A percentile compares a stretch with the other conserved stretches of the same genome.
These are phyloP conservation scores for Drosophila austrosaltans DNA, from an alignment of 2,888 invertebrate genomes.

Conservation along the genomic window DNA sequence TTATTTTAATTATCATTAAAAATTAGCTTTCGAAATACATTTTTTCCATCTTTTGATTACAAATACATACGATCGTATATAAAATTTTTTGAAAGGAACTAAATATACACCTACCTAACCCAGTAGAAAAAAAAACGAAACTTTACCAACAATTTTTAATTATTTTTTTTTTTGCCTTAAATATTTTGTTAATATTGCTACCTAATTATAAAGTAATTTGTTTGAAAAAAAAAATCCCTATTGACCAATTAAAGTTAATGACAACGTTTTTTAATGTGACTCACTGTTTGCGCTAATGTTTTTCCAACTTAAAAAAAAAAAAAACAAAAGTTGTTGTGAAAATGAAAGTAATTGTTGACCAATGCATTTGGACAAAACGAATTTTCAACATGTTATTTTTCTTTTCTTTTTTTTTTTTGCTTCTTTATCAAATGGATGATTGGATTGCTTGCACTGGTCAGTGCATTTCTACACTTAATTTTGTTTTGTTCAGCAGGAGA, in stretches of 20 bases:
- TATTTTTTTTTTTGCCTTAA: neutral
- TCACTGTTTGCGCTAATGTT: neutral
- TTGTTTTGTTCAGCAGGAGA: neutral
- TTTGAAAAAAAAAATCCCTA: neutral
- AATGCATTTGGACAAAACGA: constrained; percentile 65
- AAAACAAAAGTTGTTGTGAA: constrained; percentile 57
- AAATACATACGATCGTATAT: too few relatives aligned
- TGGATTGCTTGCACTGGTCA: constrained; percentile 27
- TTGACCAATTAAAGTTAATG: constrained; percentile 4
- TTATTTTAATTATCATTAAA: too few relatives aligned
- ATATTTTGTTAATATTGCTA: neutral
- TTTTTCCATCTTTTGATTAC: too few relatives aligned
- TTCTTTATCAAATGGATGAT: constrained; percentile 27
- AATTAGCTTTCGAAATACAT: too few relatives aligned
- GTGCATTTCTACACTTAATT: constrained; percentile 48
- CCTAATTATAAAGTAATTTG: constrained; percentile 7
- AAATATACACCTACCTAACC: too few relatives aligned
- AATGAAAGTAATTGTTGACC: constrained; percentile 72
- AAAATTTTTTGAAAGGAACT: too few relatives aligned
- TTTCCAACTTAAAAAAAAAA: neutral
- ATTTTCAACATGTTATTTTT: constrained; percentile 64
- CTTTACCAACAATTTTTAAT: neutral
- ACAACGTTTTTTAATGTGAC: neutral
- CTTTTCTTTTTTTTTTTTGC: constrained; percentile 34
- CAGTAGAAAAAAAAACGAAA: too few relatives aligned